phyloP scores from a whole-genome alignment of 2,888 invertebrate species.

The Apamea anceps region DNA sequence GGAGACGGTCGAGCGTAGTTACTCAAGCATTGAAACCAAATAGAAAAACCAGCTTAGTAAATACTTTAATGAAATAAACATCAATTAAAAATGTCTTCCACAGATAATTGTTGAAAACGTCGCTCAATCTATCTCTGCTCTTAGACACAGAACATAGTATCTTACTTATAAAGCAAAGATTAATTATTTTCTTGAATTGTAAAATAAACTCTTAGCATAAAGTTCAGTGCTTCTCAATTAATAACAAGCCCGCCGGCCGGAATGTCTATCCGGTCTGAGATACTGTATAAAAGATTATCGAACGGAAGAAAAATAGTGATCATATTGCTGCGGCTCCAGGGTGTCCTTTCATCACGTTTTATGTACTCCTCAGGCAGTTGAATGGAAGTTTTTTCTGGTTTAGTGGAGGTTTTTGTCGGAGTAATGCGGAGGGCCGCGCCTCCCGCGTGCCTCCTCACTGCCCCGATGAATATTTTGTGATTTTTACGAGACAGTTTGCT shows the following conservation, averaged over 20 bases:
- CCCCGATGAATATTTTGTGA: constrained; percentile 72
- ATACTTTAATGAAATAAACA: not conserved
- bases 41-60: not conserved
- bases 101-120: not conserved
- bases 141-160: not conserved
- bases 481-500: constrained; percentile 69
- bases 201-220: constrained; percentile 41
- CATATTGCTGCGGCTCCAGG: constrained; percentile 72
- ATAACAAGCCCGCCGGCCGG: constrained; percentile 29
- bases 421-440: constrained; percentile 66
- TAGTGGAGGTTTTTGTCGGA: constrained; percentile 74
- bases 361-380: constrained; percentile 76
- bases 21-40: not conserved
- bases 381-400: constrained; percentile 80
- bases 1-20: not conserved
- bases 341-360: constrained; percentile 79
- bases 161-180: constrained; percentile 8
- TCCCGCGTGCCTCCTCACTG: constrained; percentile 55
- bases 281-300: constrained; percentile 64
- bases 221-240: constrained; percentile 52
- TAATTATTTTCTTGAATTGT: constrained; percentile 27
- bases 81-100: constrained; percentile 11
- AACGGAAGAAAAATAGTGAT: constrained; percentile 72
- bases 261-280: constrained; percentile 43
- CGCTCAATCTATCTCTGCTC: not conserved